Evolutionary conservation across 2,113 vertebrate genomes (phyloP).

Genomic region (Gymnocephalus cernua): DNA sequence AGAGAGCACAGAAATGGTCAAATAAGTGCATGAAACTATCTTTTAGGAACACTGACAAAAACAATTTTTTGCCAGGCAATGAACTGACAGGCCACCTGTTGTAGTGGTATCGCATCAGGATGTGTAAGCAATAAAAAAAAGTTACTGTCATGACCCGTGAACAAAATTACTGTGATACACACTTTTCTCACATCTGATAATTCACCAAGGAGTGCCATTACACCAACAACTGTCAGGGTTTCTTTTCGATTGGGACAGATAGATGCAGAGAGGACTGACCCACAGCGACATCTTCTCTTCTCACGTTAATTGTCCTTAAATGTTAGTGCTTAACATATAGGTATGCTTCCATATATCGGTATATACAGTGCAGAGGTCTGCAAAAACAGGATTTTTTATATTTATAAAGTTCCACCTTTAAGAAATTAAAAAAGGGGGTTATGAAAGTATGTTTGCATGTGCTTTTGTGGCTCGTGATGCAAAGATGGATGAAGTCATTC

Average conservation of each 20-base stretch:
- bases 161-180: constrained; percentile 72
- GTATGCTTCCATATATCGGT: constrained; percentile 79
- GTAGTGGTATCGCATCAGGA: constrained; percentile 85
- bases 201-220: constrained; percentile 60
- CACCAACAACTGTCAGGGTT: constrained; percentile 49
- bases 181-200: constrained; percentile 68
- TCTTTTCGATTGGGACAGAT: constrained; percentile 47
- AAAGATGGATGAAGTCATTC: constrained; percentile 63
- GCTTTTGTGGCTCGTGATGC: constrained; percentile 73
- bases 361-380: constrained; percentile 80
- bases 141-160: constrained; percentile 59
- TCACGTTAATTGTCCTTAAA: constrained; percentile 72
- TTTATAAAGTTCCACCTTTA: constrained; percentile 86
- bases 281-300: constrained; percentile 65
- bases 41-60: constrained; percentile 90
- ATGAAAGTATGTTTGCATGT: constrained; percentile 87
- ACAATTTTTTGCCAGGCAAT: constrained; percentile 89
- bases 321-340: constrained; percentile 79
- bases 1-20: constrained; percentile 94
- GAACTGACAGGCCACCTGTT: constrained; percentile 88
- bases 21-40: constrained; percentile 95
- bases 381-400: constrained; percentile 79
- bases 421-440: constrained; percentile 84
- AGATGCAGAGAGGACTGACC: constrained; percentile 45
- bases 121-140: constrained; percentile 86